phyloP scores from a whole-genome alignment of 2,888 invertebrate genomes.

The Nemurella pictetii region DNA sequence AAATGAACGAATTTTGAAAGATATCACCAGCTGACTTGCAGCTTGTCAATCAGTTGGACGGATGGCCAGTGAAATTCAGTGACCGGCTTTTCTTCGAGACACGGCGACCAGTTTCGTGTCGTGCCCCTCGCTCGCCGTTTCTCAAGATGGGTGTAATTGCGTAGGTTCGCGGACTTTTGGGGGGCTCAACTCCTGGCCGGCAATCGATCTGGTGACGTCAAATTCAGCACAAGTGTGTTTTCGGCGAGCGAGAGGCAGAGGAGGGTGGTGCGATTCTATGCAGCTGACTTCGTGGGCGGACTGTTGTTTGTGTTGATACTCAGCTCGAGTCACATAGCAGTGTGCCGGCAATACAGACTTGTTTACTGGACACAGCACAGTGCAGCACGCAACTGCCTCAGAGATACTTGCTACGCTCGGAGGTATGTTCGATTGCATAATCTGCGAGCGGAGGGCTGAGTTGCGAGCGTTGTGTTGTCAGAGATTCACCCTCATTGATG shows the following conservation, averaged over 20 bases:
- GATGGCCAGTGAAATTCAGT: neutral
- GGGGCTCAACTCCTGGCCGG: slow-evolving; percentile 8
- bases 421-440: neutral
- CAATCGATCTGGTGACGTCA: slow-evolving; percentile 24
- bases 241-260: neutral
- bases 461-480: neutral
- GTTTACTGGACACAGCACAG: neutral
- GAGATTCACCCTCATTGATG: neutral
- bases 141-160: slow-evolving; percentile 27
- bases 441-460: no score
- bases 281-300: neutral
- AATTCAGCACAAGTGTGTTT: neutral
- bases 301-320: neutral
- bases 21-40: neutral
- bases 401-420: neutral
- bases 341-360: neutral
- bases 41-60: neutral
- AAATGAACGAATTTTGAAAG: neutral
- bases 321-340: neutral
- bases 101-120: no score
- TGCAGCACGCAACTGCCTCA: neutral
- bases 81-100: slow-evolving; percentile 1
- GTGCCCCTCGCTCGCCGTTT: neutral
- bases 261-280: neutral
- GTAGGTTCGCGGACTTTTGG: slow-evolving; percentile 19